phyloP scores from a whole-genome alignment of 2,113 vertebrate genomes.

The Gymnarchus niloticus region DNA sequence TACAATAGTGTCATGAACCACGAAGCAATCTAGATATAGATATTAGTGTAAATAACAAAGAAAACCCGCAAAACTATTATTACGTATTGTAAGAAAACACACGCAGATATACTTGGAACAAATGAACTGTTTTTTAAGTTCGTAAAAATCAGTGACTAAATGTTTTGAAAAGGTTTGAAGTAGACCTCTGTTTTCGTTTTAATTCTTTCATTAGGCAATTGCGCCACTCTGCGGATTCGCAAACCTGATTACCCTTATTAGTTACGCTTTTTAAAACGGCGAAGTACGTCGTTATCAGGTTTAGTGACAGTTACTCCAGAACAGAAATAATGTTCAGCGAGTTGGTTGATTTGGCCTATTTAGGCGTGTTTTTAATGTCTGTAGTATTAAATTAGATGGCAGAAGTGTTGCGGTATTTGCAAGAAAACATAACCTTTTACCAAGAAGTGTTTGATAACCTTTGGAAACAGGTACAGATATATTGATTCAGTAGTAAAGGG shows the following conservation, averaged over 20 bases:
- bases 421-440: neutral
- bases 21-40: neutral
- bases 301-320: neutral
- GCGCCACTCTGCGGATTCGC: conserved; percentile 33
- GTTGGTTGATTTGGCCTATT: neutral
- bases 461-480: neutral
- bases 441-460: neutral
- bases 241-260: neutral
- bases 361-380: neutral
- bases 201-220: conserved; percentile 27
- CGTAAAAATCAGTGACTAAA: neutral
- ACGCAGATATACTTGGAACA: no score
- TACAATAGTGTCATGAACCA: neutral
- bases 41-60: no score
- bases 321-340: neutral
- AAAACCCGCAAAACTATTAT: no score
- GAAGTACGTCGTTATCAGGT: neutral
- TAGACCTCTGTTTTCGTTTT: neutral
- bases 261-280: neutral
- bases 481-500: neutral
- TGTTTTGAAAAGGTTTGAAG: neutral
- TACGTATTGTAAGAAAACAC: no score
- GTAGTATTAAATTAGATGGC: neutral
- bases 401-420: neutral
- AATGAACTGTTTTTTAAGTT: neutral